These are phyloP conservation scores for Tinamus major DNA, from an alignment of 2,797 vertebrate genomes.

Conservation along the genomic window DNA sequence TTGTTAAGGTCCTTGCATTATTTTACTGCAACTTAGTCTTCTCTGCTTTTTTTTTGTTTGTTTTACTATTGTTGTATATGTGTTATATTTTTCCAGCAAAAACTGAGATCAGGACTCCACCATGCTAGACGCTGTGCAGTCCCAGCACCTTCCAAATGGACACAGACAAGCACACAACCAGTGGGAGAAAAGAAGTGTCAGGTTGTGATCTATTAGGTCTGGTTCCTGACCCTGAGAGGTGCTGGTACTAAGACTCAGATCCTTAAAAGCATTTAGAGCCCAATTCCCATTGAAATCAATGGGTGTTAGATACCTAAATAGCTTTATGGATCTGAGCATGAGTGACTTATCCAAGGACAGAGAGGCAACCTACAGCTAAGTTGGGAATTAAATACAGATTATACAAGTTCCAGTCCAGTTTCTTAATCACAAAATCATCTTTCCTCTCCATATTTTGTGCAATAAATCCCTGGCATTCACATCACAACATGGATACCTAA, in stretches of 20 bases:
- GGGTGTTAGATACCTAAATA: slow-evolving; percentile 56
- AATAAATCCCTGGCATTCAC: slow-evolving; percentile 21
- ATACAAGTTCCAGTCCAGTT: slow-evolving; percentile 23
- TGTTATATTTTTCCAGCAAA: neutral
- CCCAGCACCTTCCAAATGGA: neutral
- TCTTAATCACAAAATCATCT: slow-evolving; percentile 52
- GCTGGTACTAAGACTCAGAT: slow-evolving; percentile 27
- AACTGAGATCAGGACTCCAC: neutral
- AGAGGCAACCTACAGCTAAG: slow-evolving; percentile 16
- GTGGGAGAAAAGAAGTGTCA: neutral
- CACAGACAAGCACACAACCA: neutral
- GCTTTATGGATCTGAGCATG: slow-evolving; percentile 52
- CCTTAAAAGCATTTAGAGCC: slow-evolving; percentile 29
- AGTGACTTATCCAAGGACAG: slow-evolving; percentile 55
- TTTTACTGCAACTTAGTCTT: neutral
- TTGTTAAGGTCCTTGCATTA: neutral
- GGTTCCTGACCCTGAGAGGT: neutral
- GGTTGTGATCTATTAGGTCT: neutral
- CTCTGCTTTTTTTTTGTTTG: fast-evolving
- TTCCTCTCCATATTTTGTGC: neutral
- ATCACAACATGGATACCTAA: neutral
- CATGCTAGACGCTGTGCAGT: neutral
- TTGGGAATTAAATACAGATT: slow-evolving; percentile 56
- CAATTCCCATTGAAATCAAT: slow-evolving; percentile 49
- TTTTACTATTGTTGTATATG: neutral